phyloP scores from a whole-genome alignment of 2,888 invertebrate genomes.

The Pyrrhosoma nymphula region DNA sequence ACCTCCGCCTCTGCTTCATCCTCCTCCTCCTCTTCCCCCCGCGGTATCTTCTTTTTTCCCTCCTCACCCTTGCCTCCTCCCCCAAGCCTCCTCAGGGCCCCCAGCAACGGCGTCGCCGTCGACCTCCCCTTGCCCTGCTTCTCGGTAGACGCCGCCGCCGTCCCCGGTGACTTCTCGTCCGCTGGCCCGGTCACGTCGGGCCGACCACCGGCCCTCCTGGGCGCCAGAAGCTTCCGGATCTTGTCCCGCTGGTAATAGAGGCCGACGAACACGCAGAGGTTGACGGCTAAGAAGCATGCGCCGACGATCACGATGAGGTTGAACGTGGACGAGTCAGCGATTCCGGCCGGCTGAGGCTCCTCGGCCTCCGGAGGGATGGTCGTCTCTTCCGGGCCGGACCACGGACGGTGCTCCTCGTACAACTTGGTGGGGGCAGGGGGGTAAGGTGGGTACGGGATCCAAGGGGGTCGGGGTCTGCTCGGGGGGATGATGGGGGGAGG shows the following conservation, averaged over 20 bases:
- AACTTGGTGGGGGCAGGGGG: not conserved
- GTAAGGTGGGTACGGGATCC: conserved; percentile 72
- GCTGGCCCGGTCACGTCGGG: not conserved
- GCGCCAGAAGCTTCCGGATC: conserved; percentile 75
- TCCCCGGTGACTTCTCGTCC: not conserved
- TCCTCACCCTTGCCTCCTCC: conserved; percentile 29
- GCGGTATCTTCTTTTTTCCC: conserved; percentile 75
- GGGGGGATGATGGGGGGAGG: conserved; percentile 73
- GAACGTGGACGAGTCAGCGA: conserved; percentile 79
- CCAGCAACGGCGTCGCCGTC: conserved; percentile 70
- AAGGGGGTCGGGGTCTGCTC: conserved; percentile 71
- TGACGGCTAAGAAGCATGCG: conserved; percentile 86
- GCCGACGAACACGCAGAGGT: conserved; percentile 84
- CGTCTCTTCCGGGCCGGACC: not conserved
- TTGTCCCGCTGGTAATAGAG: conserved; percentile 85
- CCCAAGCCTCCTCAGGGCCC: conserved; percentile 5
- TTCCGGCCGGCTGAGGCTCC: conserved; percentile 71
- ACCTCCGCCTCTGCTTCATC: conserved; percentile 74
- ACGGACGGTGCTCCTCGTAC: not conserved
- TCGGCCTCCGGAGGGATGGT: not conserved
- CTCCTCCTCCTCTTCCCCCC: conserved; percentile 77
- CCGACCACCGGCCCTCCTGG: not conserved
- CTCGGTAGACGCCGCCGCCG: not conserved
- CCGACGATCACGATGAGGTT: conserved; percentile 80
- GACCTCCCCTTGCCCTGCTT: not conserved